Percentiles rank a stretch among this genome's conserved stretches.
phyloP scores from a whole-genome alignment of 1,140 invertebrate genomes.

The Pectinophora gossypiella region DNA sequence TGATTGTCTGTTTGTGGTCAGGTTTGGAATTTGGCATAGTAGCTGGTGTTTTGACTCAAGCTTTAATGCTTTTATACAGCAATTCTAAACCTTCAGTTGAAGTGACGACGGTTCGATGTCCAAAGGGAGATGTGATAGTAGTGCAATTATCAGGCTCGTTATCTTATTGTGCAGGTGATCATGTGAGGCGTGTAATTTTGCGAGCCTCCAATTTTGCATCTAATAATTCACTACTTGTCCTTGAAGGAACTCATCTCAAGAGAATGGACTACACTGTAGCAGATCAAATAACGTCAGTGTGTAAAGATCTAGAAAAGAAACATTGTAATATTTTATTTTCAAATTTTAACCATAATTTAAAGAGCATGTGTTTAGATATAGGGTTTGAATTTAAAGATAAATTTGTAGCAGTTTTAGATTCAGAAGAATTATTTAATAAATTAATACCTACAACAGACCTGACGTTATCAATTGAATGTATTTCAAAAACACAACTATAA shows the following conservation, averaged over 20 bases:
- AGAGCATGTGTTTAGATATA: background rate
- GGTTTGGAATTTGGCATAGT: slow-evolving; percentile 63
- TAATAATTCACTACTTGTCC: slow-evolving; percentile 29
- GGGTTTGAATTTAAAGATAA: background rate
- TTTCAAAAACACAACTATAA: no score
- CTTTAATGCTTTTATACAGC: slow-evolving; percentile 40
- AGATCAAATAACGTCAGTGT: slow-evolving; percentile 43
- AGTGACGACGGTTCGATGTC: slow-evolving; percentile 24
- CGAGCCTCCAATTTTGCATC: slow-evolving; percentile 22
- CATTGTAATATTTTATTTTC: background rate
- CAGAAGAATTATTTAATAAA: slow-evolving; percentile 5
- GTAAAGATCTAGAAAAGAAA: slow-evolving; percentile 39
- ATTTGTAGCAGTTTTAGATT: slow-evolving; percentile 4
- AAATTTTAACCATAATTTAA: background rate
- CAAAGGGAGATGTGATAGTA: slow-evolving; percentile 27
- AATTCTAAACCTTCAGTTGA: slow-evolving; percentile 39
- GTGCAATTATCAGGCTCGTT: slow-evolving; percentile 36
- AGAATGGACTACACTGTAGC: slow-evolving; percentile 57
- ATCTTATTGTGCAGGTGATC: slow-evolving; percentile 54
- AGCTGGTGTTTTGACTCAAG: slow-evolving; percentile 45
- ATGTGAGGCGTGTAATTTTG: slow-evolving; percentile 37
- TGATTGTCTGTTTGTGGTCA: slow-evolving; percentile 35
- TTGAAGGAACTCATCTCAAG: slow-evolving; percentile 44
- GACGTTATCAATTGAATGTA: no score
- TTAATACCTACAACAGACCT: no score